Evolutionary conservation across 2,888 invertebrate genomes (phyloP), one percentile per base, ranked within the genome.

Genomic region (Pyrochroa serraticornis): DNA sequence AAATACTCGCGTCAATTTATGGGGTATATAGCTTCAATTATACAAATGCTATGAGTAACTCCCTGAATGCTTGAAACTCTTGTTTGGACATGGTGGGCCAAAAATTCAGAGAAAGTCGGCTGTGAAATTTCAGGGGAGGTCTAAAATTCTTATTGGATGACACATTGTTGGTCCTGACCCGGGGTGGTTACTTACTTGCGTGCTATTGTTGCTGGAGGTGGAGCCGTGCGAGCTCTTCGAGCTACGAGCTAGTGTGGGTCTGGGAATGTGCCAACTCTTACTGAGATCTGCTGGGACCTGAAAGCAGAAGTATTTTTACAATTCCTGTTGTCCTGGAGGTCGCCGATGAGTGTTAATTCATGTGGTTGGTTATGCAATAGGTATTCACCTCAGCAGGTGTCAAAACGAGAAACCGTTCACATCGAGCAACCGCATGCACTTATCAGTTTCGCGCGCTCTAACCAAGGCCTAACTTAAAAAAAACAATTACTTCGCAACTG

Each of bases 121-220:
- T n/a, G n/a, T n/a, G n/a, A n/a, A n/a, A n/a, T n/a, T n/a, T n/a
- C n/a, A n/a, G n/a, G n/a, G n/a, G n/a, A n/a, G n/a, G n/a, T n/a
- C n/a, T n/a, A n/a, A n/a, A n/a, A n/a, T n/a, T n/a, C n/a, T n/a
- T n/a, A n/a, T n/a, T n/a, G n/a, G n/a, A n/a, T n/a, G n/a, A n/a
- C n/a, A n/a, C n/a, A n/a, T n/a, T n/a, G n/a, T n/a, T n/a, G n/a
- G n/a, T n/a, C n/a, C n/a, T n/a, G n/a, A n/a, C n/a, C n/a, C n/a
- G n/a, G n/a, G n/a, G n/a, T n/a, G n/a, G n/a, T n/a, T n/a, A 76
- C 84, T 85, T 83, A 92, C 92, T 82, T 91, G 90, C 74, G 91
- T 90, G 79, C 92, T 90, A 75, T 87, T 88, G 78, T 87, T 88
- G 77, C 88, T 85, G 64, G 87, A 87, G 55, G 87, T 88, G 63